Conservation (phyloP, 2,797 vertebrate species). For the Menidia menidia region DNA sequence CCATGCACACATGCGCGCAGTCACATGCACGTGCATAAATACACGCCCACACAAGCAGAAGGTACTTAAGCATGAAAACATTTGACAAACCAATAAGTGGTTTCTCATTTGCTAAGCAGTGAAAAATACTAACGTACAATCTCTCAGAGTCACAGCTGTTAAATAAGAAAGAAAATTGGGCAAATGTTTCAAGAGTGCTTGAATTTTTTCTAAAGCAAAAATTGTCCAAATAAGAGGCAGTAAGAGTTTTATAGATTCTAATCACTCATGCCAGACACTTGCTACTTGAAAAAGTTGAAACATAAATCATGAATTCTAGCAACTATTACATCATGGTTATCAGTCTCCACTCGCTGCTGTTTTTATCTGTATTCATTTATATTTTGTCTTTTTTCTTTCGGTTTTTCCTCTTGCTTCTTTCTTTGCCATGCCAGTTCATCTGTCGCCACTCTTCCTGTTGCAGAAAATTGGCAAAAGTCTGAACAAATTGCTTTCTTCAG, state of each 20-base stretch:
- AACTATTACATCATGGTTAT: not conserved
- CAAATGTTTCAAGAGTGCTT: conserved; percentile 23
- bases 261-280: conserved; percentile 30
- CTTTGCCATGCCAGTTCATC: conserved; percentile 35
- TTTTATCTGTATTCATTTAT: conserved; percentile 25
- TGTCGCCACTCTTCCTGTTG: conserved; percentile 67
- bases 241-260: conserved; percentile 36
- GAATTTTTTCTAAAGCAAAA: conserved; percentile 13
- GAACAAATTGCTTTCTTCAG: conserved; percentile 75
- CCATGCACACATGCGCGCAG: conserved; percentile 1
- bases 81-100: conserved; percentile 23
- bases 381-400: conserved; percentile 32
- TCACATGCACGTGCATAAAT: not conserved
- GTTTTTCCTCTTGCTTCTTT: conserved; percentile 25
- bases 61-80: conserved; percentile 46
- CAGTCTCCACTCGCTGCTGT: conserved; percentile 20
- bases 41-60: not conserved
- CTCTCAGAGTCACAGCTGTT: not conserved
- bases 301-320: conserved; percentile 26
- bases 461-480: conserved; percentile 67
- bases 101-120: not conserved
- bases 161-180: conserved; percentile 5
- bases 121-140: not conserved
- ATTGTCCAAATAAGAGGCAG: conserved; percentile 22
- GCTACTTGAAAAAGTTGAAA: conserved; percentile 46